Percentiles rank a stretch among this genome's conserved stretches.
Conservation (phyloP, 1,140 invertebrate species). For the Aphelenchoides besseyi region DNA sequence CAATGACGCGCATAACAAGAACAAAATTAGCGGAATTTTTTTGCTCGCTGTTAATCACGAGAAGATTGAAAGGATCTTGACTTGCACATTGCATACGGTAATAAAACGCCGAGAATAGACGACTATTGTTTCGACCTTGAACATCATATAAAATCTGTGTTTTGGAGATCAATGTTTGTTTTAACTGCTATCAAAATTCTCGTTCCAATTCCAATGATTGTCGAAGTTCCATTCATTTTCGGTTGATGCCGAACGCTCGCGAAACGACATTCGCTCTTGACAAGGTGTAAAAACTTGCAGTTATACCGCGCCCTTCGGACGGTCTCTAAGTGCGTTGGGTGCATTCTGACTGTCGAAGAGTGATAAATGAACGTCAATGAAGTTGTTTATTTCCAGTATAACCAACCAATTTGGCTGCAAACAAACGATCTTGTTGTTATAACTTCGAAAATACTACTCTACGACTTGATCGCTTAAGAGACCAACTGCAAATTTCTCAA, state of each 20-base stretch:
- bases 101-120: neutral
- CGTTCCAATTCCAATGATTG: neutral
- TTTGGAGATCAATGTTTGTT: neutral
- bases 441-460: too few species aligned
- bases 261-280: neutral
- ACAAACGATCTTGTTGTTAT: too few species aligned
- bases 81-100: neutral
- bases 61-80: neutral
- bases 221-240: neutral
- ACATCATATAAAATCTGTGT: neutral
- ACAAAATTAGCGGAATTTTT: neutral
- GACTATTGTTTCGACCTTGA: neutral
- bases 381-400: conserved; percentile 7
- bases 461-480: too few species aligned
- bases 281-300: neutral
- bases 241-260: neutral
- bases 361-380: neutral
- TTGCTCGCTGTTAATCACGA: neutral
- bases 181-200: neutral
- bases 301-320: neutral
- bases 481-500: too few species aligned
- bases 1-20: neutral
- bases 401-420: too few species aligned
- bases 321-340: neutral
- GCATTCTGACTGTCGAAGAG: neutral